phyloP scores from a whole-genome alignment of 2,797 vertebrate genomes.

The Trachops cirrhosus region DNA sequence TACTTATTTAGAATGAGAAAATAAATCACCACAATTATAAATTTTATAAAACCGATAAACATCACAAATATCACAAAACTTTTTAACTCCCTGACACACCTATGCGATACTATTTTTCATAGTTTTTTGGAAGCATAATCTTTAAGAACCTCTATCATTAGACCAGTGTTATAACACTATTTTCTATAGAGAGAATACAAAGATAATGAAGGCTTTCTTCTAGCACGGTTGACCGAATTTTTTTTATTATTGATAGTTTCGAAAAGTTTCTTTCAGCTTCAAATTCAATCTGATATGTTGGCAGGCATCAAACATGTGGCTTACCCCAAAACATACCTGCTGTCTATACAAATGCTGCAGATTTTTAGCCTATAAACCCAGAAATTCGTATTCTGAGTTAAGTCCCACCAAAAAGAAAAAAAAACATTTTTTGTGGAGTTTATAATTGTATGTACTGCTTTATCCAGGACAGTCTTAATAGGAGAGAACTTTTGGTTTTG shows the following conservation, averaged over 20 bases:
- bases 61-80: not conserved
- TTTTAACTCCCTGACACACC: not conserved
- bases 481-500: not conserved
- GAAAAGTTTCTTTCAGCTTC: not conserved
- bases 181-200: not conserved
- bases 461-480: not conserved
- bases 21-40: not conserved
- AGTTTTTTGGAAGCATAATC: not conserved
- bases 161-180: not conserved
- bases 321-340: not conserved
- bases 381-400: not conserved
- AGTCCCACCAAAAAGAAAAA: not conserved
- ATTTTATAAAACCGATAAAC: not conserved
- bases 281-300: not conserved
- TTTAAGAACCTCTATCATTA: not conserved
- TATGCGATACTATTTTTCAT: not conserved
- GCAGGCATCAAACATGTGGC: not conserved
- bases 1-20: too few species aligned
- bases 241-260: not conserved
- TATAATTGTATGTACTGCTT: not conserved
- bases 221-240: not conserved
- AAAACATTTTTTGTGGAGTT: not conserved
- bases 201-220: too few species aligned
- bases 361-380: not conserved
- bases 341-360: not conserved